A percentile compares a stretch with the other conserved stretches of the same genome.
phyloP scores from a whole-genome alignment of 2,888 invertebrate species.

The Adineta ricciae region DNA sequence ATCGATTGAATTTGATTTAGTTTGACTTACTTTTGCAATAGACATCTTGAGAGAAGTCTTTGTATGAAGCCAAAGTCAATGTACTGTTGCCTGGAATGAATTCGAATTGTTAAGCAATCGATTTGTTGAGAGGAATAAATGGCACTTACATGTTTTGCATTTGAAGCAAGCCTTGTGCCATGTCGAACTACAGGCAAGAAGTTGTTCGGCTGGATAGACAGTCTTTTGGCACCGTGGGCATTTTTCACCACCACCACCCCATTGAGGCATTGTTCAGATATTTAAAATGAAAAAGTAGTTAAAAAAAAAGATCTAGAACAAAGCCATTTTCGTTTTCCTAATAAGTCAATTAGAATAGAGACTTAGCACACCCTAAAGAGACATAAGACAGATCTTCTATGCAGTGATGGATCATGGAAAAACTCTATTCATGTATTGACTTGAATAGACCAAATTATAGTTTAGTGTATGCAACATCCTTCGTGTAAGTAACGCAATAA shows the following conservation, averaged over 20 bases:
- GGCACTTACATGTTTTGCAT: slow-evolving; percentile 34
- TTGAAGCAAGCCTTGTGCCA: slow-evolving; percentile 36
- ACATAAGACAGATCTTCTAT: too few species aligned
- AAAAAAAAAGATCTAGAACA: background rate
- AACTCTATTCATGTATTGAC: too few species aligned
- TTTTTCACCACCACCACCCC: slow-evolving; percentile 34
- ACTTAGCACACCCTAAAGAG: too few species aligned
- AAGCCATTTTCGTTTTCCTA: too few species aligned
- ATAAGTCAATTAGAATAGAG: too few species aligned
- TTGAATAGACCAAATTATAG: too few species aligned
- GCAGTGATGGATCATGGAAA: too few species aligned
- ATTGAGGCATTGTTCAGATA: slow-evolving; percentile 19
- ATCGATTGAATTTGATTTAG: background rate
- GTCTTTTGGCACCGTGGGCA: slow-evolving; percentile 32
- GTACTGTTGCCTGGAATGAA: background rate
- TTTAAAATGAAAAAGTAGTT: background rate
- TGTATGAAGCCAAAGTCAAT: slow-evolving; percentile 14
- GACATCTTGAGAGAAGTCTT: slow-evolving; percentile 32
- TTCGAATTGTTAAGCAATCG: background rate
- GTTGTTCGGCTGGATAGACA: slow-evolving; percentile 30
- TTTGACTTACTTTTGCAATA: slow-evolving; percentile 23
- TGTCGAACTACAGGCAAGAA: slow-evolving; percentile 18
- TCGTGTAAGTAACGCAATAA: background rate
- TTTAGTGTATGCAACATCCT: background rate
- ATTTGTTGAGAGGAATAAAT: background rate